Conservation (phyloP, 1,140 invertebrate genomes). For the Ceratina australensis region DNA sequence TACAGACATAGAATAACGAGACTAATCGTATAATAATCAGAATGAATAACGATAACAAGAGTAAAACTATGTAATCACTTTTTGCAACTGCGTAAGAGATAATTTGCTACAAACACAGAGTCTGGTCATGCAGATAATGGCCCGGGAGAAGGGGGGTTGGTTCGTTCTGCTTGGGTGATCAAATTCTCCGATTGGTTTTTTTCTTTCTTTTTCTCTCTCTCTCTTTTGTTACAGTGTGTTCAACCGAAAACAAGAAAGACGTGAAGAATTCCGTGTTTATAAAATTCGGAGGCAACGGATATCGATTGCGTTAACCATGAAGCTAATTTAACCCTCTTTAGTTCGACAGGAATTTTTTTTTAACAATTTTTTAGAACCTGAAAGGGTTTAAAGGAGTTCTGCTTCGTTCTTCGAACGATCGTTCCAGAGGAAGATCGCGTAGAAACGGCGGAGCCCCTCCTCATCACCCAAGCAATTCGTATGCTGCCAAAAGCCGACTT, state of each 20-base stretch:
- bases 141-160: constrained; percentile 76
- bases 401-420: background rate
- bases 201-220: too few relatives aligned
- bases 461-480: constrained; percentile 78
- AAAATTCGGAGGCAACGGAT: too few relatives aligned
- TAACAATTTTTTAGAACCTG: too few relatives aligned
- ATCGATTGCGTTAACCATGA: too few relatives aligned
- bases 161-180: constrained; percentile 76
- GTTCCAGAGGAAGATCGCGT: constrained; percentile 1
- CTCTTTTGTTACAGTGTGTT: too few relatives aligned
- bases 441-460: constrained; percentile 1
- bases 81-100: constrained; percentile 77
- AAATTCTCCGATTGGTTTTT: background rate
- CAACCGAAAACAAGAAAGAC: too few relatives aligned
- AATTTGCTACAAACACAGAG: constrained; percentile 79
- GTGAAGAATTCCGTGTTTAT: too few relatives aligned
- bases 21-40: constrained; percentile 45
- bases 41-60: constrained; percentile 47
- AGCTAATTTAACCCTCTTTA: too few relatives aligned
- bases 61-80: constrained; percentile 63
- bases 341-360: background rate
- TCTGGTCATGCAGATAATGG: constrained; percentile 80
- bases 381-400: background rate
- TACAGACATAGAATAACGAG: constrained; percentile 43
- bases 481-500: constrained; percentile 72